These are phyloP conservation scores for Cylindroiulus punctatus DNA, from an alignment of 2,888 invertebrate genomes.

Conservation along the genomic window DNA sequence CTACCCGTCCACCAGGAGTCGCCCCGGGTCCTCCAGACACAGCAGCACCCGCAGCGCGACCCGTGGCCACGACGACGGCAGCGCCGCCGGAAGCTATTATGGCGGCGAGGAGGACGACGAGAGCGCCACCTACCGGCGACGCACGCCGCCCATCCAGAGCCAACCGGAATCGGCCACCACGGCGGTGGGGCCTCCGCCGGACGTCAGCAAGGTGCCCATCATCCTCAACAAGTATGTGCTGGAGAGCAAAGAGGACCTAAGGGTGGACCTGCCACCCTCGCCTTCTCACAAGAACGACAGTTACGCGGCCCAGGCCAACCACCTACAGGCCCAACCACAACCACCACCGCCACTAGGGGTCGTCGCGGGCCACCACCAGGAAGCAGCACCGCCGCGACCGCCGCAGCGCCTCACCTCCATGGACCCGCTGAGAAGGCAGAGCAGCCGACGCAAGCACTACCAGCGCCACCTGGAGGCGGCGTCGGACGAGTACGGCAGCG, in stretches of 20 bases:
- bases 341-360: background rate
- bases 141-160: slow-evolving; percentile 20
- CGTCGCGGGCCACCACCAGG: background rate
- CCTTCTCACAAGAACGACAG: background rate
- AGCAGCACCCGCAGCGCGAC: slow-evolving; percentile 48
- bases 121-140: background rate
- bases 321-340: background rate
- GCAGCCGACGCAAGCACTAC: slow-evolving; percentile 50
- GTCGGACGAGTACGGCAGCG: background rate
- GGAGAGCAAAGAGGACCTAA: slow-evolving; percentile 67
- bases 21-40: slow-evolving; percentile 37
- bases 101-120: slow-evolving; percentile 12
- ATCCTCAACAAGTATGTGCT: slow-evolving; percentile 78
- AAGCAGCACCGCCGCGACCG: slow-evolving; percentile 8
- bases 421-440: slow-evolving; percentile 2
- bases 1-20: slow-evolving; percentile 53
- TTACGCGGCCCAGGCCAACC: background rate
- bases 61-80: slow-evolving; percentile 41
- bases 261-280: slow-evolving; percentile 58
- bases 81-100: slow-evolving; percentile 47
- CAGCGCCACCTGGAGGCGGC: background rate
- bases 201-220: slow-evolving; percentile 68
- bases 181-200: slow-evolving; percentile 50
- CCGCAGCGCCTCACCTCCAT: background rate
- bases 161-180: background rate